Base-by-base conservation (phyloP, 2,888 invertebrate species). In the Orchesellides sinensis region DNA sequence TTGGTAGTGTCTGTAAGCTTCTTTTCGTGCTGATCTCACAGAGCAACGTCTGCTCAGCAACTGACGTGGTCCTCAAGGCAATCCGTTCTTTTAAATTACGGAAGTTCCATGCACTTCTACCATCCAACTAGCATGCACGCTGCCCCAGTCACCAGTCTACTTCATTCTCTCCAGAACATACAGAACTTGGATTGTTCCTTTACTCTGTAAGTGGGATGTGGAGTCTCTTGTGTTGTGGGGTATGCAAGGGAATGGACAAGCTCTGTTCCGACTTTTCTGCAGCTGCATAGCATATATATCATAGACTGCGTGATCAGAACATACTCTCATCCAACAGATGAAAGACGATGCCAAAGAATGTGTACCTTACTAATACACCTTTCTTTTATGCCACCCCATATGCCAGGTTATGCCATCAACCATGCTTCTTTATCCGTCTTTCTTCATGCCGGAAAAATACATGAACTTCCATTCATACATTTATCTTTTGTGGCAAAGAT, bases 41-140 rank as follows among this genome's bases (percentile, higher is more conserved):
- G 63, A 65, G 74, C 74, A 63, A 74, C 63, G 65, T 74, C 74
- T 74, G 74, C 74, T 63, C 74, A 74, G 14, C 74, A 65, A 74
- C 74, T 74, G 74, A 65, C 74, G 59, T 21, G 25, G 63, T 63
- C 61, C 73, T 32, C n/a, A 65, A 65, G 35, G 35, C 61, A 63
- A 47, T 19, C 40, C 23, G 21, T 35, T 63, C 63, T 40, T 63
- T 40, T 63, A 63, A 63, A 63, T 40, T 35, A 8, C 8, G 40
- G 6, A 40, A 23, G 40, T 63, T 63, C 63, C 63, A 63, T 40
- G 63, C 65, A 40, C 10, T 8, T 10, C 40, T 14, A 14, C 40
- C 40, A 40, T 5, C 10, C n/a, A n/a, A n/a, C n/a, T n/a, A n/a
- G n/a, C n/a, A n/a, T n/a, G n/a, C n/a, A n/a, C n/a, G n/a, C n/a